A percentile compares a stretch with the other conserved stretches of the same genome.
Evolutionary conservation across 2,888 invertebrate genomes (phyloP).

Genomic region (Seladonia tumulorum): DNA sequence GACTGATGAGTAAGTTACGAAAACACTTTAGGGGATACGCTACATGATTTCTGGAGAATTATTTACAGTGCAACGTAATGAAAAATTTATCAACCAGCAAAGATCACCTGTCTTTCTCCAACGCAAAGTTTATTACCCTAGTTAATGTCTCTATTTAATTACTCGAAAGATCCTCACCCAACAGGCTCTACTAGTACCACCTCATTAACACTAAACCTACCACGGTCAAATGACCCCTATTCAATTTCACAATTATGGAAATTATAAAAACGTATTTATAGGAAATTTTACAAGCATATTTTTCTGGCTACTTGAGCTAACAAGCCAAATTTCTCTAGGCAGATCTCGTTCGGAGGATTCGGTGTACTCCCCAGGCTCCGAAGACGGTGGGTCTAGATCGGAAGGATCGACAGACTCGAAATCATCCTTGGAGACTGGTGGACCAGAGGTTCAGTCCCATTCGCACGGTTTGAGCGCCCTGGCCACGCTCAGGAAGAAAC

Average conservation of each 20-base stretch:
- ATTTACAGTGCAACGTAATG: too few species aligned
- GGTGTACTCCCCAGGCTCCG: slow-evolving; percentile 88
- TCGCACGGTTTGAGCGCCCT: slow-evolving; percentile 85
- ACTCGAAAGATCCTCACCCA: too few species aligned
- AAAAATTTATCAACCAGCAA: too few species aligned
- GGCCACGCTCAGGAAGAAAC: slow-evolving; percentile 90
- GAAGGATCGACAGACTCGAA: slow-evolving; percentile 90
- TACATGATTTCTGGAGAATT: not conserved
- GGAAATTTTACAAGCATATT: too few species aligned
- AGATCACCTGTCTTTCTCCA: too few species aligned
- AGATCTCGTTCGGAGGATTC: slow-evolving; percentile 92
- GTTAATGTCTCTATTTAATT: too few species aligned
- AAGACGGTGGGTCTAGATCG: slow-evolving; percentile 88
- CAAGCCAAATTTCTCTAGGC: slow-evolving; percentile 67
- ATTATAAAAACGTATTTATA: too few species aligned
- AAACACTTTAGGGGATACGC: not conserved
- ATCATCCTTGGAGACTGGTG: slow-evolving; percentile 86
- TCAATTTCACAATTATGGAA: too few species aligned
- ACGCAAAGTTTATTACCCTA: too few species aligned
- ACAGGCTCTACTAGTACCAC: not conserved
- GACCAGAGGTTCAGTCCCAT: slow-evolving; percentile 64
- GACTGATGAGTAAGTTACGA: slow-evolving; percentile 88
- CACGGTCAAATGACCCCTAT: too few species aligned
- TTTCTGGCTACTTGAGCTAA: not conserved
- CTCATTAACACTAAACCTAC: too few species aligned